Conservation (phyloP, 2,797 vertebrate genomes). For the Mastacembelus armatus region DNA sequence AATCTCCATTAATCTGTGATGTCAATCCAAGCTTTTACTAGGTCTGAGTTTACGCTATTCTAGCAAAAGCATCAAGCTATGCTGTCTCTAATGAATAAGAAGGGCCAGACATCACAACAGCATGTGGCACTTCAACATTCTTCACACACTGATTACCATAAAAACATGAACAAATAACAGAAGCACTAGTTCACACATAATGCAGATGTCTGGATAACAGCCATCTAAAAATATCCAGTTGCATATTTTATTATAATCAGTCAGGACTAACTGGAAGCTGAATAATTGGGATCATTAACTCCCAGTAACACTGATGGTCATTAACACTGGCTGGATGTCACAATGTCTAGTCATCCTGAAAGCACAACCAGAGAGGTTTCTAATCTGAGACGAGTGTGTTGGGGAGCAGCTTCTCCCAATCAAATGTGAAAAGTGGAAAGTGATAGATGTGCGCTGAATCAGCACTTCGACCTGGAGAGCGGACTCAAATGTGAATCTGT, state of each 20-base stretch:
- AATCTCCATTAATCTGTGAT: slow-evolving; percentile 85
- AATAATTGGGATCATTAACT: not conserved
- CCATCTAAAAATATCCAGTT: not conserved
- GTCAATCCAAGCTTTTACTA: slow-evolving; percentile 79
- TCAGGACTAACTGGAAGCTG: not conserved
- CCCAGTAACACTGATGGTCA: slow-evolving; percentile 11
- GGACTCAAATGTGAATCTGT: slow-evolving; percentile 33
- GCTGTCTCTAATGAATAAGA: slow-evolving; percentile 8
- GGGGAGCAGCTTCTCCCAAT: not conserved
- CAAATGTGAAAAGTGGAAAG: not conserved
- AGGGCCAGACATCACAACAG: not conserved
- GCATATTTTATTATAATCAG: slow-evolving; percentile 22
- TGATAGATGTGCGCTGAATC: not conserved
- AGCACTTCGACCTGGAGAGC: slow-evolving; percentile 13
- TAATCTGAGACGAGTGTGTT: not conserved
- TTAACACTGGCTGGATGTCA: not conserved
- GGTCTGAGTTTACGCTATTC: slow-evolving; percentile 60
- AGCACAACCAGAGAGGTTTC: slow-evolving; percentile 2
- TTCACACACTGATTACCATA: not conserved
- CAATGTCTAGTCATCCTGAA: not conserved
- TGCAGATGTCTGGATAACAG: slow-evolving; percentile 1
- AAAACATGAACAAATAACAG: not conserved
- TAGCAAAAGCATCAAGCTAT: slow-evolving; percentile 18
- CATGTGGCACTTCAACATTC: not conserved
- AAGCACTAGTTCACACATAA: not conserved